Conservation (phyloP, 2,888 invertebrate species). For the Druceiella hillmani region DNA sequence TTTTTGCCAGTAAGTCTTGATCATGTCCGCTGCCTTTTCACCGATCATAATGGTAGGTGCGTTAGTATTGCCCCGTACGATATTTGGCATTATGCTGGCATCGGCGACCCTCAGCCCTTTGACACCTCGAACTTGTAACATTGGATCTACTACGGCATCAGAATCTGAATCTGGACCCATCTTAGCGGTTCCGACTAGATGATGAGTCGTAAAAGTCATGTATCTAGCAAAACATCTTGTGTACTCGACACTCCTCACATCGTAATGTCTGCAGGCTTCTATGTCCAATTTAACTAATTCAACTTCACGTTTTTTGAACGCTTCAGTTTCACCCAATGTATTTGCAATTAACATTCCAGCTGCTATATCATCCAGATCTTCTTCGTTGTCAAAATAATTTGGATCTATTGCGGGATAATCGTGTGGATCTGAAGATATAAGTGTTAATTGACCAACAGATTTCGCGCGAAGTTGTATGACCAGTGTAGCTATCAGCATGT, state of each 20-base stretch:
- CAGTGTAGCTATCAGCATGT: conserved; percentile 39
- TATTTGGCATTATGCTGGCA: conserved; percentile 60
- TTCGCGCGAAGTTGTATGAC: conserved; percentile 60
- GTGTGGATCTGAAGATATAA: conserved; percentile 60
- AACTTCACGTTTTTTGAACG: conserved; percentile 30
- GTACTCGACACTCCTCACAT: conserved; percentile 29
- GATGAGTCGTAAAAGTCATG: conserved; percentile 53
- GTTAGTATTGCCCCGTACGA: conserved; percentile 58
- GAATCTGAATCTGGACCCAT: conserved; percentile 52
- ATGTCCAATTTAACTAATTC: conserved; percentile 33
- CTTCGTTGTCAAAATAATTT: conserved; percentile 54
- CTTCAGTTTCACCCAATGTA: conserved; percentile 30
- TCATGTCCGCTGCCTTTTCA: conserved; percentile 59
- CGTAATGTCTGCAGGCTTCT: conserved; percentile 31
- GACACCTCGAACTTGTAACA: conserved; percentile 49
- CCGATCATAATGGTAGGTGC: conserved; percentile 60
- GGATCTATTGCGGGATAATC: conserved; percentile 52
- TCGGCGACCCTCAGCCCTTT: conserved; percentile 55
- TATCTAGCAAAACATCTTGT: conserved; percentile 32
- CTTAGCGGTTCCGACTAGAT: conserved; percentile 61
- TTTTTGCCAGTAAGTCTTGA: conserved; percentile 51
- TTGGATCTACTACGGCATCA: conserved; percentile 51
- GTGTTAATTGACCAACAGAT: conserved; percentile 59
- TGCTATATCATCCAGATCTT: conserved; percentile 42
- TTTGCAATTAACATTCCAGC: conserved; percentile 27